Evolutionary conservation across 2,113 vertebrate species (phyloP), one percentile per base, ranked within the genome.

Genomic region (Morone chrysops): DNA sequence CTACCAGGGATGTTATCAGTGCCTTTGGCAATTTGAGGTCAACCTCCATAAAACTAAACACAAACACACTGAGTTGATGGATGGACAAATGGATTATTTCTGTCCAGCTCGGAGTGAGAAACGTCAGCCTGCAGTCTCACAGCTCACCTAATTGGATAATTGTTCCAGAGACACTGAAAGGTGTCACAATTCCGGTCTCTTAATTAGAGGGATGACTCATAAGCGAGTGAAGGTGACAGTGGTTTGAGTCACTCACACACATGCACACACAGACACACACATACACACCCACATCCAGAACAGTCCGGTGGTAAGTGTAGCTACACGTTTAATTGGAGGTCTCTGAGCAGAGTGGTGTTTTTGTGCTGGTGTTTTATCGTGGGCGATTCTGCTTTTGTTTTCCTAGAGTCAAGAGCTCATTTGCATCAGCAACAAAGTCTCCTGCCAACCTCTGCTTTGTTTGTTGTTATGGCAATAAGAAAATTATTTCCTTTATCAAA

Each of bases 161-260:
- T 80, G 68, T 61, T 76, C 53, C 5, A 12, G 40, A 71, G 70
- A 70, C 14, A 7, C 22, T 11, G 45, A 68, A 67, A 8, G 20
- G 69, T 78, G 75, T 82, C 75, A 67, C 36, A 16, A 14, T 61
- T 61, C 51, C 56, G 53, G 20, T 57, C 65, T 62, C 56, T 57
- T 70, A 84, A 79, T 75, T 68, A 66, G 47, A 56, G 0, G 56
- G 38, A 61, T 87, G 83, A 87, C 40, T 87, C 84, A 75, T 45
- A 16, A 43, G 12, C 6, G 2, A 81, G 71, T 25, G 66, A 40
- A 54, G 45, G 18, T 61, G 70, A 72, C 51, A 41, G 61, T 9
- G 81, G 71, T 77, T 82, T 75, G 68, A 82, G 56, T 66, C 79
- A 70, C 70, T 68, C 77, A 48, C 59, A 41, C 69, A 1, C 22